Percentiles rank a stretch among this genome's conserved stretches.
Evolutionary conservation across 2,888 invertebrate species (phyloP).

Genomic region (Drosophila tanythrix): DNA sequence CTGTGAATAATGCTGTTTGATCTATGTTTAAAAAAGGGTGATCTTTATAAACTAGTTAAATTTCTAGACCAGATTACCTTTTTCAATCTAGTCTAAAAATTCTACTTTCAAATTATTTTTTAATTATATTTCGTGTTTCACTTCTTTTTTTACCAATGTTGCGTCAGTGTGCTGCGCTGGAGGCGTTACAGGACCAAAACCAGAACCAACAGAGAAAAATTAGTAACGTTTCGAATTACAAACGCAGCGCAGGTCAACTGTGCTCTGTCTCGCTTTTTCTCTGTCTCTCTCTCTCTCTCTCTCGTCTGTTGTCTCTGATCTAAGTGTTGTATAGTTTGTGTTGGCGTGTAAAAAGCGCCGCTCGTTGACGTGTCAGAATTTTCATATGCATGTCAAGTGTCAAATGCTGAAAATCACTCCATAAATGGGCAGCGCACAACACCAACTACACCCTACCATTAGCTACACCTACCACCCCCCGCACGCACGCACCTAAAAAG

Average conservation of each 20-base stretch:
- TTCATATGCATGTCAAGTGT: constrained; percentile 84
- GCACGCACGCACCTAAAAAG: constrained; percentile 66
- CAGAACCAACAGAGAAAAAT: constrained; percentile 37
- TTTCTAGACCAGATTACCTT: too few relatives aligned
- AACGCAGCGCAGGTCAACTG: constrained; percentile 28
- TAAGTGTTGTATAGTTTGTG: constrained; percentile 28
- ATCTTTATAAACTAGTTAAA: too few relatives aligned
- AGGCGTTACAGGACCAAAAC: constrained; percentile 16
- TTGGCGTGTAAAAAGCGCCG: constrained; percentile 56
- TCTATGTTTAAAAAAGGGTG: not conserved
- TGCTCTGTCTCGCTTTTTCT: not conserved
- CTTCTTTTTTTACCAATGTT: not conserved
- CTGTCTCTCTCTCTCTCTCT: not conserved
- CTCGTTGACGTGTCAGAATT: constrained; percentile 85
- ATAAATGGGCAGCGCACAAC: constrained; percentile 49
- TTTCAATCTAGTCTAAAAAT: too few relatives aligned
- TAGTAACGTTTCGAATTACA: constrained; percentile 73
- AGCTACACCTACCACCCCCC: constrained; percentile 6
- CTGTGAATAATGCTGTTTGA: not conserved
- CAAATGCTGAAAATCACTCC: constrained; percentile 69
- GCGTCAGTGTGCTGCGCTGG: constrained; percentile 23
- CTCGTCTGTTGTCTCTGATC: not conserved
- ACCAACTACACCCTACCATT: constrained; percentile 4
- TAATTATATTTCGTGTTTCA: not conserved
- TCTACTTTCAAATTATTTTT: not conserved